Evolutionary conservation across 2,113 vertebrate genomes (phyloP).

Genomic region (Alosa alosa): DNA sequence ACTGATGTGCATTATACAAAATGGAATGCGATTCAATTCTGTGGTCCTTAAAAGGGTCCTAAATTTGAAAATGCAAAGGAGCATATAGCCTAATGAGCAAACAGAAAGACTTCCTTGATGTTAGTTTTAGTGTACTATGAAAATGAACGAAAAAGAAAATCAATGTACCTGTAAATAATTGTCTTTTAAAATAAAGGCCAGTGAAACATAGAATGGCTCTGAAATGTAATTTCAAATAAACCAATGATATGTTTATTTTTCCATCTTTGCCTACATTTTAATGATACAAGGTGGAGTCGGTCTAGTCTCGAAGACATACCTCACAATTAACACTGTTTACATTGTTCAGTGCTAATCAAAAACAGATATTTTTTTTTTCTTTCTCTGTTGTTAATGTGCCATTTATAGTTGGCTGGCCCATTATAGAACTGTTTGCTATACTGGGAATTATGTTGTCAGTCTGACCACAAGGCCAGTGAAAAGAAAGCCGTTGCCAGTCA

Average conservation of each 20-base stretch:
- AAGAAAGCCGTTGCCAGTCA: not conserved
- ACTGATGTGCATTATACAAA: too few relatives aligned
- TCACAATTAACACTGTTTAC: constrained; percentile 20
- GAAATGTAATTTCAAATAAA: not conserved
- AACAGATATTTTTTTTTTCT: constrained; percentile 14
- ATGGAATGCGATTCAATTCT: too few relatives aligned
- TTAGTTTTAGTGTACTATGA: not conserved
- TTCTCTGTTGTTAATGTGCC: not conserved
- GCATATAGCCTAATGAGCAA: too few relatives aligned
- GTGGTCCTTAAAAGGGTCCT: too few relatives aligned
- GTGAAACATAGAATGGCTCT: not conserved
- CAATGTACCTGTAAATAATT: not conserved
- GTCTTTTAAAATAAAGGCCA: not conserved
- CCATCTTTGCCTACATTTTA: constrained; percentile 4
- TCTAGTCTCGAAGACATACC: constrained; percentile 2
- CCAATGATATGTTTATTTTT: not conserved
- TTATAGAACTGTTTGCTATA: constrained; percentile 19
- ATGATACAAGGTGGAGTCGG: constrained; percentile 19
- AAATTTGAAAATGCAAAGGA: too few relatives aligned
- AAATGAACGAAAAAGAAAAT: not conserved
- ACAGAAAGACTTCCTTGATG: not conserved
- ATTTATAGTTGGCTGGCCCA: constrained; percentile 4
- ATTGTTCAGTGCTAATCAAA: constrained; percentile 6
- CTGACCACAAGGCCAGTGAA: constrained; percentile 32
- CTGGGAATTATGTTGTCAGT: constrained; percentile 5